Evolutionary conservation across 2,888 invertebrate species (phyloP).

Genomic region (Drosophila eohydei): DNA sequence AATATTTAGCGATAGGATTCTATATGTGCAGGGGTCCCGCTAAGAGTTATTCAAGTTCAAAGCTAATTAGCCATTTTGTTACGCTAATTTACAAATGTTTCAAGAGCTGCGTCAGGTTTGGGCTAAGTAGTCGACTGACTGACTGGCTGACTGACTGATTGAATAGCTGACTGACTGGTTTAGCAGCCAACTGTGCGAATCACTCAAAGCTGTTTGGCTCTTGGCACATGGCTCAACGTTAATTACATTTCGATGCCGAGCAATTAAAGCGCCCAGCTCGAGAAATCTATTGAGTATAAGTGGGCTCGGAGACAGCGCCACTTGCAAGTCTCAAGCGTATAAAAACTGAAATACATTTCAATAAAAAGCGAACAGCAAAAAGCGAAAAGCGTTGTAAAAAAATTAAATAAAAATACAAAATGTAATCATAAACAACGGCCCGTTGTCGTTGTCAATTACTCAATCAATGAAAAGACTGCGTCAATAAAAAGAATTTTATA

Average conservation of each 20-base stretch:
- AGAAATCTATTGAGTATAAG: constrained; percentile 44
- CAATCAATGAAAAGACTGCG: constrained; percentile 52
- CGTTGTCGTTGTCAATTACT: constrained; percentile 62
- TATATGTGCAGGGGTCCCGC: not conserved
- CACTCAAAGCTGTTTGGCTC: constrained; percentile 20
- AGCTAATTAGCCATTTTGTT: constrained; percentile 51
- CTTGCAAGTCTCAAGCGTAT: constrained; percentile 28
- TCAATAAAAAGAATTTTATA: constrained; percentile 17
- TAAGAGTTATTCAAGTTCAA: constrained; percentile 32
- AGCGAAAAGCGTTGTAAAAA: constrained; percentile 4
- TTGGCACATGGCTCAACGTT: constrained; percentile 48
- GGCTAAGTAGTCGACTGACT: constrained; percentile 9
- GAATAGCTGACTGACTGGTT: not conserved
- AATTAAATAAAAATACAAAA: constrained; percentile 37
- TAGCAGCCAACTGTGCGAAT: constrained; percentile 8
- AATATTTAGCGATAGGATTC: not conserved
- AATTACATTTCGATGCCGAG: constrained; percentile 63
- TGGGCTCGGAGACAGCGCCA: constrained; percentile 30
- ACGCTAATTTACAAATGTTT: constrained; percentile 43
- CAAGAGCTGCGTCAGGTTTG: constrained; percentile 12
- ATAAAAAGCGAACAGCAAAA: constrained; percentile 23
- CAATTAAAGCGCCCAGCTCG: constrained; percentile 50
- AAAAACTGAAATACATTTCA: constrained; percentile 33
- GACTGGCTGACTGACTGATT: constrained; percentile 9
- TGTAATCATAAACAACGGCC: constrained; percentile 57